A percentile compares a stretch with the other conserved stretches of the same genome.
Conservation (phyloP, 2,888 invertebrate species). For the Leptopilina syphax region DNA sequence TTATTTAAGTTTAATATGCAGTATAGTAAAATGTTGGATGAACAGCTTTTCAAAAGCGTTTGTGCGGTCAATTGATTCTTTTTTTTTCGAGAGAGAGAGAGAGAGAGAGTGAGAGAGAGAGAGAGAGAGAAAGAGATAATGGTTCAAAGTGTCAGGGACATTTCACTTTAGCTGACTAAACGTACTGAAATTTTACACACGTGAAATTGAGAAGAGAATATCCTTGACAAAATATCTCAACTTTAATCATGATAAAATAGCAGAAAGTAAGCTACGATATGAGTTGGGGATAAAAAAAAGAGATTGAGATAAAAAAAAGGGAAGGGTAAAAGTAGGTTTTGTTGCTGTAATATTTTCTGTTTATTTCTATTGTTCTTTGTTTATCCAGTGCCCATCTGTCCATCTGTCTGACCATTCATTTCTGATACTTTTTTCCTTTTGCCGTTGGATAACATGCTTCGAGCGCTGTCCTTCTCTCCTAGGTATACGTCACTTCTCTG, state of each 20-base stretch:
- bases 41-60: no score
- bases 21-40: no score
- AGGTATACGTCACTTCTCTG: slow-evolving; percentile 50
- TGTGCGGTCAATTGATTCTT: no score
- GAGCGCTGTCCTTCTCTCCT: slow-evolving; percentile 55
- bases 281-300: no score
- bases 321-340: slow-evolving; percentile 62
- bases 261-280: background rate
- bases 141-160: slow-evolving; percentile 5
- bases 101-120: no score
- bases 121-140: background rate
- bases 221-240: slow-evolving; percentile 51
- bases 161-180: slow-evolving; percentile 2
- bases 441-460: slow-evolving; percentile 52
- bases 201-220: slow-evolving; percentile 31
- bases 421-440: slow-evolving; percentile 54
- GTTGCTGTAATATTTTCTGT: slow-evolving; percentile 74
- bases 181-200: no score
- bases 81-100: background rate
- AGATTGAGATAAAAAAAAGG: slow-evolving; percentile 18
- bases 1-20: no score
- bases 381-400: slow-evolving; percentile 71
- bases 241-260: slow-evolving; percentile 42
- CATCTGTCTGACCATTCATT: slow-evolving; percentile 50
- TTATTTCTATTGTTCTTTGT: slow-evolving; percentile 75